phyloP scores from a whole-genome alignment of 2,797 vertebrate species.

The Rachycentron canadum region DNA sequence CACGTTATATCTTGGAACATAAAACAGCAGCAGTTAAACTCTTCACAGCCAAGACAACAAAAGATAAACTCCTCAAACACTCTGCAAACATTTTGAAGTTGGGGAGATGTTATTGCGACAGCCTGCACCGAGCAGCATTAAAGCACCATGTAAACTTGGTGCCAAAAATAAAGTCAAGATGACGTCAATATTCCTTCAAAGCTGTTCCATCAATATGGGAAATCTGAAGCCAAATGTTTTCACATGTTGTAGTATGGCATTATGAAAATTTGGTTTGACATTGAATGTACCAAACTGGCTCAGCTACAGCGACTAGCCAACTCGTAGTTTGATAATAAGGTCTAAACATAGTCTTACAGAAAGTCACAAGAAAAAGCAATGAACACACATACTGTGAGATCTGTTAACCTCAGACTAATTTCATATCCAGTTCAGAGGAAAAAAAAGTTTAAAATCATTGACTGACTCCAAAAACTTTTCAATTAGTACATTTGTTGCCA shows the following conservation, averaged over 20 bases:
- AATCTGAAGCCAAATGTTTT: slow-evolving; percentile 5
- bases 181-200: slow-evolving; percentile 43
- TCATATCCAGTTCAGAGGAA: background rate
- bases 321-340: background rate
- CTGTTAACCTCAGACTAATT: slow-evolving; percentile 1
- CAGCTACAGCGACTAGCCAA: background rate
- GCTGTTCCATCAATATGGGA: slow-evolving; percentile 24
- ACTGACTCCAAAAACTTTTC: slow-evolving; percentile 15
- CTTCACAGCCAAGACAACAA: slow-evolving; percentile 1
- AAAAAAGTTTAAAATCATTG: slow-evolving; percentile 3
- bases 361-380: slow-evolving; percentile 2
- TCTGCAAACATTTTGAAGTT: slow-evolving; percentile 37
- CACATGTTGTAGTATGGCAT: background rate
- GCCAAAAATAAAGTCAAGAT: slow-evolving; percentile 46
- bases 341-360: background rate
- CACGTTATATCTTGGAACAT: background rate
- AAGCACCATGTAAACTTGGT: slow-evolving; percentile 34
- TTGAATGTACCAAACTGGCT: background rate
- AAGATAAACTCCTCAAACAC: slow-evolving; percentile 5
- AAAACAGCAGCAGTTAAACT: background rate
- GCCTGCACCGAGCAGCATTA: slow-evolving; percentile 29
- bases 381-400: background rate
- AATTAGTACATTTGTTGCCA: background rate
- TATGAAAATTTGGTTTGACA: background rate
- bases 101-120: slow-evolving; percentile 40